These are phyloP conservation scores for Ptilorrhoa leucosticta DNA, from an alignment of 2,113 vertebrate genomes.

Conservation along the genomic window DNA sequence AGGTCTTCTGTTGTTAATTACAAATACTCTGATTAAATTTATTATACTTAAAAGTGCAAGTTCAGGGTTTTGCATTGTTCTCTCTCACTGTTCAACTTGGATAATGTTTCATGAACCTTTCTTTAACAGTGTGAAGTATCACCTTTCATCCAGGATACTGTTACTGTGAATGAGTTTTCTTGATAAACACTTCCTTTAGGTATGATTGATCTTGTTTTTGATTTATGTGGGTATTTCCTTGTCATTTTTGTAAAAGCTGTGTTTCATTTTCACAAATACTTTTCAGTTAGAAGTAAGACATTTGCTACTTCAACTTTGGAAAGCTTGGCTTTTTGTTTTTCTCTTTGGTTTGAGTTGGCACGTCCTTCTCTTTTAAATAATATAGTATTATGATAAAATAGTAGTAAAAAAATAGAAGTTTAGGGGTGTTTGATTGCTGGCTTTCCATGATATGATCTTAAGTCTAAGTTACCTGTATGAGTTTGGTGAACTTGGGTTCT, in stretches of 20 bases:
- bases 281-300: not conserved
- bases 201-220: not conserved
- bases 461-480: not conserved
- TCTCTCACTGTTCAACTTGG: not conserved
- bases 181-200: not conserved
- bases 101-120: not conserved
- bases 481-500: not conserved
- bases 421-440: not conserved
- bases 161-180: not conserved
- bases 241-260: not conserved
- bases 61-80: not conserved
- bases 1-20: not conserved
- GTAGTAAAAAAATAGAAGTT: not conserved
- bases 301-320: not conserved
- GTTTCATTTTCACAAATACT: not conserved
- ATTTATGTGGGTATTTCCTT: not conserved
- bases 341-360: not conserved
- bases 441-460: not conserved
- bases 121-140: not conserved
- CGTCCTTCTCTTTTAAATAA: not conserved
- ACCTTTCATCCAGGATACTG: not conserved
- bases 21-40: not conserved
- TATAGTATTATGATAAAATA: no score
- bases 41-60: not conserved
- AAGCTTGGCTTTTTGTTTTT: not conserved